A percentile compares a stretch with the other conserved stretches of the same genome.
Evolutionary conservation across 2,888 invertebrate genomes (phyloP).

Genomic region (Leucophora obtusa): DNA sequence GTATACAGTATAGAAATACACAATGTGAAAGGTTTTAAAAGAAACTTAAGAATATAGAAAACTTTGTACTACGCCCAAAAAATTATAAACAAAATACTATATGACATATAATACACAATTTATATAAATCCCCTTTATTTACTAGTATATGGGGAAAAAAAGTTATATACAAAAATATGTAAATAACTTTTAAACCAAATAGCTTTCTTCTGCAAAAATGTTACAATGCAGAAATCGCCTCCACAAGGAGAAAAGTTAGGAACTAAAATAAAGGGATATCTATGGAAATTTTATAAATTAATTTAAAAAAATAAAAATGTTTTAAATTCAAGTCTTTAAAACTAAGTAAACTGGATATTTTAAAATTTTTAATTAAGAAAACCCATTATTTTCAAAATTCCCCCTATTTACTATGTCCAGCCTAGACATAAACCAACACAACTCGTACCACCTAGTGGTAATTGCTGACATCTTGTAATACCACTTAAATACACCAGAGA

Average conservation of each 20-base stretch:
- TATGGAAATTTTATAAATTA: not conserved
- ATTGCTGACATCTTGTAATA: not conserved
- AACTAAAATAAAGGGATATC: not conserved
- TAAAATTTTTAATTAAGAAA: not conserved
- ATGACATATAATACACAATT: not conserved
- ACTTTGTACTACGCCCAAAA: conserved; percentile 56
- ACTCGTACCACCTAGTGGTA: conserved; percentile 4
- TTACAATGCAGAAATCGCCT: not conserved
- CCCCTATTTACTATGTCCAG: conserved; percentile 26
- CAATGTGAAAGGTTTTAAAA: not conserved
- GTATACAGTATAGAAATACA: conserved; percentile 11
- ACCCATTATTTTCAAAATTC: conserved; percentile 14
- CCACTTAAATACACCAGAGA: conserved; percentile 60
- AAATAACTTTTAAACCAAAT: not conserved
- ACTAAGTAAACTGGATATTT: not conserved
- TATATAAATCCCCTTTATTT: conserved; percentile 18
- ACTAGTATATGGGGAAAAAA: not conserved
- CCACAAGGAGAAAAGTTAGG: not conserved
- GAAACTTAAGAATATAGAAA: conserved; percentile 6
- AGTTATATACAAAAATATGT: not conserved
- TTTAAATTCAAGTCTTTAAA: not conserved
- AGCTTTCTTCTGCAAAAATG: conserved; percentile 40
- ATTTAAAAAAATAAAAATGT: not conserved
- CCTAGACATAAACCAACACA: conserved; percentile 7
- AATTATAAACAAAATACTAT: conserved; percentile 21